Evolutionary conservation across 2,113 vertebrate genomes (phyloP), one percentile per base, ranked within the genome.

Genomic region (Gambusia affinis): DNA sequence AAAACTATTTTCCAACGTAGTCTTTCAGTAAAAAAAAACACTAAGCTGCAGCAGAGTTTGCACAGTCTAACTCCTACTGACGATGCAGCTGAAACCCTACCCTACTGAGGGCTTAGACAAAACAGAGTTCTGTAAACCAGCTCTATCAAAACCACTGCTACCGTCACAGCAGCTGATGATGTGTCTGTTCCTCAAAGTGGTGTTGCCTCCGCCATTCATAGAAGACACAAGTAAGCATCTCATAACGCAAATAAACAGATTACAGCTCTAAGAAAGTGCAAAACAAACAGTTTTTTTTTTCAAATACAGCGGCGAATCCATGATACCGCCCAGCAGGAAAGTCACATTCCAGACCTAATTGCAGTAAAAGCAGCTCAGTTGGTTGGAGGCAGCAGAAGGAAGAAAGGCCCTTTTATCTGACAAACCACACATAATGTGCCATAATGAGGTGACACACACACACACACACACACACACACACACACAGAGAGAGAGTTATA

Each of bases 281-380:
- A 27, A 60, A 57, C 71, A 61, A 47, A 47, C 44, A 47, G n/a
- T 44, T 31, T 72, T 76, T 80, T 80, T 42, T 42, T 39, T 39
- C 3, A 39, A 42, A 81, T 33, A 61, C 69, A 75, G 62, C 39
- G 64, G 54, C 4, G 63, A 85, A 19, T 10, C 72, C 65, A 73
- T 65, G 74, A 80, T 78, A 78, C 77, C 51, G 69, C 78, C 70
- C 74, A 70, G 82, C 80, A 75, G 76, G 75, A 83, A 72, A 87
- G 77, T 85, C 72, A 81, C 86, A 91, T 90, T 88, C 88, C 81
- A 81, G 64, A 37, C 37, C 60, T 86, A 81, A 91, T 80, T 88
- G 83, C 76, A 88, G 76, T 84, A 65, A 80, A 82, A 78, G 83
- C 80, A 80, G 66, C 78, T 80, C 82, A 73, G 73, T 27, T 27